Evolutionary conservation across 37 sponge, comb jelly and placozoan genomes (phyloP), one percentile per base, ranked within the genome.

Genomic region (Halisarca cf. caerulea): DNA sequence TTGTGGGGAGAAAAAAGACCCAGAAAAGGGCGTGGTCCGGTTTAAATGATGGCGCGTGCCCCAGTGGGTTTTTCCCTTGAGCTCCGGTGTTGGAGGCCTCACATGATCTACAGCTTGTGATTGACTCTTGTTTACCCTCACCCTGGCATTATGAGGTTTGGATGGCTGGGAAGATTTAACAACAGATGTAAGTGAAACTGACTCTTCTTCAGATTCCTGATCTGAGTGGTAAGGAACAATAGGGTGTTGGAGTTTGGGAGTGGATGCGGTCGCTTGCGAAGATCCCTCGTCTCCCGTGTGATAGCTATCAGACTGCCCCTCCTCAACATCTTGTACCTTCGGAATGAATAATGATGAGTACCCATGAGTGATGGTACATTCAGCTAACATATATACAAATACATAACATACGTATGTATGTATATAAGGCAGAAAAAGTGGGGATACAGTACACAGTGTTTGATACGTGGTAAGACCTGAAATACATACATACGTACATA

Each of bases 241-340:
- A 18, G 47, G 47, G 3, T 8, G 7, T 5, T 40, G 79, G n/a
- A n/a, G 45, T 45, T 47, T 11, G 1, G 25, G 37, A 51, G 28
- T 79, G 27, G 28, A 57, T 45, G 5, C 6, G 6, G 9, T 4
- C 57, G 11, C 6, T 17, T 14, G 37, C 9, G 30, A 14, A 47
- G 51, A 11, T 6, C 51, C 51, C 9, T 6, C 11, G 51, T 47
- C 51, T 47, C 11, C 51, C 6, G 6, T 6, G 51, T 47, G 51
- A 11, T 47, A 6, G 11, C 11, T 11, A 14, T 11, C 69, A 30
- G 30, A 1, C 4, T 32, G 2, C 24, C 15, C 25, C 2, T 74
- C 77, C 42, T 74, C 77, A 40, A 74, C 24, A 7, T 74, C 77
- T 74, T 74, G 44, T 41, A 74, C 77, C 77, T 74, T 40, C 77